Base-by-base conservation (phyloP, 2,888 invertebrate species). In the Catocala fraxini region DNA sequence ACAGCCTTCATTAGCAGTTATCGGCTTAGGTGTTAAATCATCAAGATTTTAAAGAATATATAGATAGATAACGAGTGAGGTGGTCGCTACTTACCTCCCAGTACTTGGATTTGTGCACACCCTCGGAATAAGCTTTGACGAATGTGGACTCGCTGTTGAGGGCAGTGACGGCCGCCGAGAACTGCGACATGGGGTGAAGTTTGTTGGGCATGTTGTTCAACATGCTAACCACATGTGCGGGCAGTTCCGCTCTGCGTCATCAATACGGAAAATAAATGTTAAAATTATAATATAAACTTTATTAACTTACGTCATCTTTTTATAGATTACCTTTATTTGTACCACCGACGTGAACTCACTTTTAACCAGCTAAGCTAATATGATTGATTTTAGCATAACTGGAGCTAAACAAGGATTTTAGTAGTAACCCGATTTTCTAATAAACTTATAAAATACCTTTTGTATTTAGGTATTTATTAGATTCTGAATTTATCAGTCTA, bases 131-230 rank as follows among this genome's bases (percentile, higher is more conserved):
- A 0, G 99, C 99, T 87, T 98, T 96, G 9, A 97, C 97, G 93
- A 98, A 99, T 85, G 97, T 96, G 84, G 98, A 98, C 92, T 99
- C 99, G 84, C 97, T 97, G 94, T 98, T 98, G 72, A 99, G 95
- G 4, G 98, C 97, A 13, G 98, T 98, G 74, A 98, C 96, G 34
- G 99, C 99, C 1, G 98, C 97, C 34, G 97, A 96, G 87, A 99
- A 97, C 93, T 99, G 99, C 0, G 98, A 96, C 99, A 99, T 99
- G 0, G 99, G 99, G 87, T 99, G 99, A 61, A 99, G 95, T 81
- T 96, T 96, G 81, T 95, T 95, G 12, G 99, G 99, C 92, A 99
- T 96, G 91, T 97, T 98, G 95, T 98, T 98, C 80, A 99, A 94
- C 95, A 99, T 97, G 52, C 97, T 97, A 56, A 98, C 98, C n/a